A percentile compares a stretch with the other conserved stretches of the same genome.
phyloP scores from a whole-genome alignment of 2,113 vertebrate genomes.

The Microcebus lehilahytsara region DNA sequence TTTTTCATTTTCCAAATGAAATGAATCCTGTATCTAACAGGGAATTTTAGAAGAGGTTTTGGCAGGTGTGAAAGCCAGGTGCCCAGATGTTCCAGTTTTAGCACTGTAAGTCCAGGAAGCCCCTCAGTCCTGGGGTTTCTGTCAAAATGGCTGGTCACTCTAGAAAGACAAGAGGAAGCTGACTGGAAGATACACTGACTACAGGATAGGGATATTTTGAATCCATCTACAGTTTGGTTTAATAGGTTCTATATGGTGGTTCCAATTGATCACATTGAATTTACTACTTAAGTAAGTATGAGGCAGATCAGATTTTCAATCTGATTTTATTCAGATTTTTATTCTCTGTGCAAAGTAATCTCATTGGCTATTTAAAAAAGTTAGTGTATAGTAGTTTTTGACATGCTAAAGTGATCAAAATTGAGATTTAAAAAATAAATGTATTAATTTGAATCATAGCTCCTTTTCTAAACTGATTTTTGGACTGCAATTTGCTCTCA shows the following conservation, averaged over 20 bases:
- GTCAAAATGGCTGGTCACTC: not conserved
- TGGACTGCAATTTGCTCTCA: not conserved
- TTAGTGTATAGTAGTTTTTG: not conserved
- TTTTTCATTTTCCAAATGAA: not conserved
- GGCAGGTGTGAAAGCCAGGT: not conserved
- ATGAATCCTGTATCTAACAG: not conserved
- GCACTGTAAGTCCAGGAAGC: not conserved
- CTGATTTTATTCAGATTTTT: not conserved
- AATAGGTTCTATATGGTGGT: not conserved
- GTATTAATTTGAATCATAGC: not conserved
- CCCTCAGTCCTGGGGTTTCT: not conserved
- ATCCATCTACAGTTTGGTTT: not conserved
- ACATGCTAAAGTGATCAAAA: not conserved
- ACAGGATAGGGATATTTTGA: not conserved
- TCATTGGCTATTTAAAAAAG: not conserved
- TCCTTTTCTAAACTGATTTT: conserved; percentile 41
- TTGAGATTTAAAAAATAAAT: not conserved
- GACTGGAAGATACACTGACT: not conserved
- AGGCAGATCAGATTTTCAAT: not conserved
- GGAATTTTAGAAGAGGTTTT: not conserved
- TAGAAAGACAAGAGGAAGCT: not conserved
- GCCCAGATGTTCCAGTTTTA: not conserved
- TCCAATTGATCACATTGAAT: not conserved
- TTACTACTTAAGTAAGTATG: not conserved
- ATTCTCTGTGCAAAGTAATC: not conserved